Conservation (phyloP, 2,888 invertebrate genomes). For the Amorpha juglandis region DNA sequence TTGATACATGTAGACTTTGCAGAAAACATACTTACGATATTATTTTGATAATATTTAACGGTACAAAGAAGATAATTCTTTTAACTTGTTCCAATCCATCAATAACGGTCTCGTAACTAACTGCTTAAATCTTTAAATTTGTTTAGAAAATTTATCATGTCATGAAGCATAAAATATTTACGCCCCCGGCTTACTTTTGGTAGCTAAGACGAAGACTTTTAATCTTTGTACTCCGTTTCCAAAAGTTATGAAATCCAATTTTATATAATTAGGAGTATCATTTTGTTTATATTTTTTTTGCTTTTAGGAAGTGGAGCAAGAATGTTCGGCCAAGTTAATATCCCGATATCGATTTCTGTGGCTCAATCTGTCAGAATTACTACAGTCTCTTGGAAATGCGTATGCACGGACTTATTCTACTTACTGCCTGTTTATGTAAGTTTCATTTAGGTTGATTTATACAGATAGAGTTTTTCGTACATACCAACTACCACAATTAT, state of each 20-base stretch:
- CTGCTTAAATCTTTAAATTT: conserved; percentile 13
- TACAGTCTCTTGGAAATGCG: conserved; percentile 87
- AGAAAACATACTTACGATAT: background rate
- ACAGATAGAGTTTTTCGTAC: too few relatives aligned
- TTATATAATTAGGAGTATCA: background rate
- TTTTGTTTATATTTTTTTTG: background rate
- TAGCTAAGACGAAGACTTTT: conserved; percentile 1
- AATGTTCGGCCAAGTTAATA: conserved; percentile 83
- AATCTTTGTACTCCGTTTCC: background rate
- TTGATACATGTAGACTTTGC: background rate
- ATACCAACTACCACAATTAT: too few relatives aligned
- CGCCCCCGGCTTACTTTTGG: background rate
- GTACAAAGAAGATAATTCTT: background rate
- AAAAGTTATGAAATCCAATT: conserved; percentile 10
- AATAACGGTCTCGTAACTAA: background rate
- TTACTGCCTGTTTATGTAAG: conserved; percentile 86
- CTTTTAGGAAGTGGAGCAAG: conserved; percentile 81
- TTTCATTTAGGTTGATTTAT: background rate
- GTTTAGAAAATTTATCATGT: background rate
- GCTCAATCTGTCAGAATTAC: conserved; percentile 87
- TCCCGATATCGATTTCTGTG: conserved; percentile 86
- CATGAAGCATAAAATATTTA: conserved; percentile 1
- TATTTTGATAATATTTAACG: background rate
- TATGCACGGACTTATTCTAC: conserved; percentile 88
- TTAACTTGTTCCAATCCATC: background rate